Evolutionary conservation across 2,113 vertebrate species (phyloP), one percentile per base, ranked within the genome.

Genomic region (Caranx melampygus): DNA sequence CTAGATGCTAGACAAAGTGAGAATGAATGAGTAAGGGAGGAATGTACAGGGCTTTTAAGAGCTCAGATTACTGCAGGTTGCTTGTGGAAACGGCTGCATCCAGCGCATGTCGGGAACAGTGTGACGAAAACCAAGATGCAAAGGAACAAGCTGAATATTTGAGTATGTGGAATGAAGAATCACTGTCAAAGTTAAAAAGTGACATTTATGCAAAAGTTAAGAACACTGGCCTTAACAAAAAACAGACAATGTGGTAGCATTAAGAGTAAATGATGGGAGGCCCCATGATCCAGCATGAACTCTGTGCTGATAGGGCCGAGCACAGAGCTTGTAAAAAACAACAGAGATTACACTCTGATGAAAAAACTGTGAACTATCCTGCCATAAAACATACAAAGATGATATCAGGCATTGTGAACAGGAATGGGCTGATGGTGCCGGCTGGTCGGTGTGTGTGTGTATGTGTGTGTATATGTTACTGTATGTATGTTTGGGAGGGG

Each of bases 21-120:
- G 79, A 88, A 78, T 62, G 59, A 88, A 88, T 63, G 84, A 85
- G 82, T 35, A 58, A 80, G 67, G 58, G 61, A 67, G 67, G 78
- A 87, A 86, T 83, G 82, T 76, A 75, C 37, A 26, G 60, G 77
- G 87, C 83, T 92, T 93, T 92, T 92, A 91, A 87, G 75, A 74
- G 90, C 87, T 93, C 76, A 8, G 51, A 74, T 93, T 90, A 86
- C 88, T 35, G 34, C 18, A 5, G 31, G 64, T 68, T 59, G 69
- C 67, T 70, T 16, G 33, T 78, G 57, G 71, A 91, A 76, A 76
- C 13, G 51, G 72, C 75, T 73, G 61, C 75, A 76, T 73, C 69
- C 14, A 78, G 75, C 51, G 3, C 61, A 65, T 59, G 73, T 59
- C 4, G 1, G 42, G 26, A 60, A 70, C 16, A 12, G 59, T 14